Evolutionary conservation across 35 echinoderm and acorn worm genomes (phyloP), one percentile per base, ranked within the genome.

Genomic region (Diadema setosum): DNA sequence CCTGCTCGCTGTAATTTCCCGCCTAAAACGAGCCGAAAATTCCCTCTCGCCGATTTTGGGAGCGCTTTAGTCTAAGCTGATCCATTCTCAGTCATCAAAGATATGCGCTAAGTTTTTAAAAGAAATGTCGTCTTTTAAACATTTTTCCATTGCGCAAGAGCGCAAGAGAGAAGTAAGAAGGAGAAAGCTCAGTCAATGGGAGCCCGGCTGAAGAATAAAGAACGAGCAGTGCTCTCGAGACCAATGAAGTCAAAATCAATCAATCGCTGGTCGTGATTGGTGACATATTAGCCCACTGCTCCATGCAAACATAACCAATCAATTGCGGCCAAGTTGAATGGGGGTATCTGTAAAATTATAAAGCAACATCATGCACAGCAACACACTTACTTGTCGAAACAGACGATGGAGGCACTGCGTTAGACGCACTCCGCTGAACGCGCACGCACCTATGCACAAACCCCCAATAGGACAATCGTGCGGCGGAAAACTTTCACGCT

Each of bases 271-370:
- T 32, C 39, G 7, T 78, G 35, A 78, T 67, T 26, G 26, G 35
- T 78, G 73, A 78, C 35, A 78, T 78, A 43, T 32, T 44, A 78
- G 73, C 40, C 44, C 73, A 41, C 73, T 78, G 73, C 23, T 78
- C 36, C 39, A 7, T 43, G 29, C 73, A 67, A 31, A 67, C 12
- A 11, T 34, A 67, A 67, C 37, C 63, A 2, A 15, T 26, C 73
- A 26, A 78, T 35, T 41, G 44, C 24, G 39, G 29, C 73, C 11
- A 41, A 78, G 40, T 36, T 35, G 44, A 36, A 18, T 16, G 14
- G 27, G 6, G 37, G 11, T 25, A 78, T 26, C 73, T 78, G 29
- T 78, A 78, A 78, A 42, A 44, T 35, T 36, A 26, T 35, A 78
- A 78, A 39, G 40, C 73, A 35, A 41, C 40, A 23, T 33, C 37